phyloP scores from a whole-genome alignment of 1,140 invertebrate genomes.

The Platyscapa corneri region DNA sequence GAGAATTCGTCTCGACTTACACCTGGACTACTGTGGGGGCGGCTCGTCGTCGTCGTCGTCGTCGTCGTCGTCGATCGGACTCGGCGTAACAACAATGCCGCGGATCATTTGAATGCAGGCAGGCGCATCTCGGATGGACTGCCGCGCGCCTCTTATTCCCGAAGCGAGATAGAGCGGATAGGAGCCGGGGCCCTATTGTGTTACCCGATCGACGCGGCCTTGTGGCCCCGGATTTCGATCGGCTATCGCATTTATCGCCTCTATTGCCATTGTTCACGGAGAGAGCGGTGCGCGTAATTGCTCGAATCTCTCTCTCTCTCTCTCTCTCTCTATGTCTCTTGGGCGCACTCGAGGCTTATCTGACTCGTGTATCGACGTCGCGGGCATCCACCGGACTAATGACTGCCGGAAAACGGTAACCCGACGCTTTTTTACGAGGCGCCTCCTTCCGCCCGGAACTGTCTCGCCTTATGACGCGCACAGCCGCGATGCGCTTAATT shows the following conservation, averaged over 20 bases:
- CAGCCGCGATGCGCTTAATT: neutral
- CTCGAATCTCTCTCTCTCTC: slow-evolving; percentile 26
- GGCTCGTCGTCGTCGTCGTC: too few species aligned
- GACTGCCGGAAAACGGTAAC: slow-evolving; percentile 52
- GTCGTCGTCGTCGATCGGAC: too few species aligned
- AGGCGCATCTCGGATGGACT: neutral
- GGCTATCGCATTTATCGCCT: slow-evolving; percentile 24
- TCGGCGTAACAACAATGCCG: neutral
- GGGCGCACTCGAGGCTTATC: slow-evolving; percentile 24
- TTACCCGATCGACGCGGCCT: slow-evolving; percentile 34
- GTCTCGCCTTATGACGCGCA: neutral
- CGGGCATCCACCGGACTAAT: slow-evolving; percentile 41
- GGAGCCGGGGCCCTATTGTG: slow-evolving; percentile 23
- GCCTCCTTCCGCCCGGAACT: neutral
- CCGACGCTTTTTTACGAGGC: slow-evolving; percentile 17
- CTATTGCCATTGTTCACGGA: neutral
- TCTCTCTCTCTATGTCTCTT: too few species aligned
- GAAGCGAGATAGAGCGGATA: neutral
- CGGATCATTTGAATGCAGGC: too few species aligned
- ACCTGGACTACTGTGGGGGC: too few species aligned
- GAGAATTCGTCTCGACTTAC: neutral
- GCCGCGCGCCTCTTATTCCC: neutral
- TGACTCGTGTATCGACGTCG: slow-evolving; percentile 47
- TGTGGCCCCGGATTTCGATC: slow-evolving; percentile 43
- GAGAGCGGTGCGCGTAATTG: slow-evolving; percentile 36